Evolutionary conservation across 2,888 invertebrate genomes (phyloP).

Genomic region (Noctua comes): DNA sequence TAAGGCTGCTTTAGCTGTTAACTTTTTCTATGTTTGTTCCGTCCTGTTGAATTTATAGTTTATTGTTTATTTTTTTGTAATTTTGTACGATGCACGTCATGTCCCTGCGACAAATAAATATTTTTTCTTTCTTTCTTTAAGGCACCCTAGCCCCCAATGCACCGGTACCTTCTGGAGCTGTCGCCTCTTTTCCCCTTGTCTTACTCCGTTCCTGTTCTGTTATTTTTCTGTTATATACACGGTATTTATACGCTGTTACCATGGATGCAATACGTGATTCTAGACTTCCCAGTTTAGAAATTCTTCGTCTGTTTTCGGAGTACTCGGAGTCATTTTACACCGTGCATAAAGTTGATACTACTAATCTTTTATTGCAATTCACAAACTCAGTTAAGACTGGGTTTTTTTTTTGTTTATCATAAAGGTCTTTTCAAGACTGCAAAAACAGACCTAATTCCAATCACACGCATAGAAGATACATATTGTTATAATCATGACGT

Average conservation of each 20-base stretch:
- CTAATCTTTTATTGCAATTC: neutral
- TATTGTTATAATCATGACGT: neutral
- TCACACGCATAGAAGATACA: neutral
- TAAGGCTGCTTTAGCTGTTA: no score
- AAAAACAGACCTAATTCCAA: neutral
- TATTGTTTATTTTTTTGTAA: no score
- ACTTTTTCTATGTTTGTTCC: no score
- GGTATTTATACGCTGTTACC: neutral
- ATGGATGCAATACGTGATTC: neutral
- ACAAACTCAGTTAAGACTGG: neutral
- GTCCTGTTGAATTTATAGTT: no score
- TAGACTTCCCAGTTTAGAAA: neutral
- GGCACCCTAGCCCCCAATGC: neutral
- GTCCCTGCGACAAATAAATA: no score
- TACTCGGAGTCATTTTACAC: neutral
- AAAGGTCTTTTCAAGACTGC: neutral
- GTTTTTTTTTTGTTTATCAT: neutral
- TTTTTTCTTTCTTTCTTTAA: no score
- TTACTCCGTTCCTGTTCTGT: neutral
- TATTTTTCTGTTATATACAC: neutral
- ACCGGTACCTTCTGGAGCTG: conserved; percentile 14
- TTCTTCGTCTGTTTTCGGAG: neutral
- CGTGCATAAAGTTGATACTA: neutral
- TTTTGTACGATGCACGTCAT: no score
- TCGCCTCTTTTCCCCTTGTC: neutral